These are phyloP conservation scores for Poeciliopsis presidionis DNA, from an alignment of 2,797 vertebrate genomes.

Conservation along the genomic window DNA sequence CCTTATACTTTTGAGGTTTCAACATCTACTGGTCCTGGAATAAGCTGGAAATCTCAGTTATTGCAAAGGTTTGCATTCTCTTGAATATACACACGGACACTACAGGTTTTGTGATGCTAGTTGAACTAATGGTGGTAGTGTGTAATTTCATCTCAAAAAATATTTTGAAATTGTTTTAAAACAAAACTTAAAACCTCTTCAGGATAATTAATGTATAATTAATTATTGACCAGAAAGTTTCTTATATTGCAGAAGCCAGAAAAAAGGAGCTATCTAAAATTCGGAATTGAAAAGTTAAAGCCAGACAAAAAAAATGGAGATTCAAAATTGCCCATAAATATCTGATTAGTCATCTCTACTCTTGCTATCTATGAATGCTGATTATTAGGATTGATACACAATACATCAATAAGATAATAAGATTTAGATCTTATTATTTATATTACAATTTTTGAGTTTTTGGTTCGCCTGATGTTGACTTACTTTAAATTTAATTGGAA, in stretches of 20 bases:
- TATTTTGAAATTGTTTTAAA: background rate
- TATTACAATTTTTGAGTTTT: background rate
- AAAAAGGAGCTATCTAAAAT: background rate
- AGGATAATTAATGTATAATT: background rate
- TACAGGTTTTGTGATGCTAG: background rate
- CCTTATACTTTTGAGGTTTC: background rate
- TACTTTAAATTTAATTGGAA: background rate
- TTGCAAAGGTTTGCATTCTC: background rate
- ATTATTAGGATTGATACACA: no score
- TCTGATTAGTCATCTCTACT: no score
- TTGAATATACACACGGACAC: background rate
- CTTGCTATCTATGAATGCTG: no score
- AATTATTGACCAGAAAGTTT: background rate
- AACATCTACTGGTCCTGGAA: background rate
- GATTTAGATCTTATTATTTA: background rate
- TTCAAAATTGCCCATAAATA: no score
- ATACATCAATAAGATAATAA: background rate
- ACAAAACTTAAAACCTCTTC: background rate
- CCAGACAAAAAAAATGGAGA: background rate
- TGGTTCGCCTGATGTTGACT: background rate
- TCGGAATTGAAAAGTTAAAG: background rate
- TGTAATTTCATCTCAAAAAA: background rate
- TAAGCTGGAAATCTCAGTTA: background rate
- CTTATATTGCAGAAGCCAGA: background rate
- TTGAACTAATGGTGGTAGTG: background rate